Evolutionary conservation across 1,140 invertebrate species (phyloP).

Genomic region (Drosophila elegans): DNA sequence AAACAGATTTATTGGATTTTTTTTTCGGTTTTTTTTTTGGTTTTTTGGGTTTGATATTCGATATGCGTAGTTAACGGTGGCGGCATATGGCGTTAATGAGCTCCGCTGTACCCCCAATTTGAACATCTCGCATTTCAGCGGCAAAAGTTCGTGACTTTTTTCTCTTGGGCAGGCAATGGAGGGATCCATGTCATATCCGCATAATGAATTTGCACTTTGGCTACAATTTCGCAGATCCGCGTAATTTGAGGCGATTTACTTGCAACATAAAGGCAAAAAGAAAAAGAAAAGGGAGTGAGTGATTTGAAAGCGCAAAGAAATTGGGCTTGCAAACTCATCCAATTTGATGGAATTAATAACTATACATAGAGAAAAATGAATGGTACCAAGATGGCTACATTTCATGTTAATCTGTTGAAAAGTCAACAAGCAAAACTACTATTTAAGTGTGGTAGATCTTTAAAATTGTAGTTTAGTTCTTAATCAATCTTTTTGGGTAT

Average conservation of each 20-base stretch:
- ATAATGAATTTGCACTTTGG: slow-evolving; percentile 44
- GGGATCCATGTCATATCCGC: slow-evolving; percentile 40
- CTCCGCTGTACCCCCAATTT: slow-evolving; percentile 13
- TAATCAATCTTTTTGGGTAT: too few species aligned
- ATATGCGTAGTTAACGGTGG: slow-evolving; percentile 29
- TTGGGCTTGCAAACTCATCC: slow-evolving; percentile 23
- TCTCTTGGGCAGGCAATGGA: background rate
- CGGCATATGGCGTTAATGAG: slow-evolving; percentile 39
- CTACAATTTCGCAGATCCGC: slow-evolving; percentile 32
- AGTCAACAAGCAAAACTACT: too few species aligned
- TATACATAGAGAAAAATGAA: too few species aligned
- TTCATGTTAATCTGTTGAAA: too few species aligned
- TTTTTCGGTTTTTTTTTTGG: too few species aligned
- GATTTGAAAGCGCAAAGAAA: slow-evolving; percentile 14
- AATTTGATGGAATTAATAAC: slow-evolving; percentile 27
- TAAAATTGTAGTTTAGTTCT: too few species aligned
- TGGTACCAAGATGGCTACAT: too few species aligned
- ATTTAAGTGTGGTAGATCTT: too few species aligned
- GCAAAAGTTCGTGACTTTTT: slow-evolving; percentile 31
- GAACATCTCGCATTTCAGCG: slow-evolving; percentile 34
- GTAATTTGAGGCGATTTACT: slow-evolving; percentile 28
- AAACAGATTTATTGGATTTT: slow-evolving; percentile 26
- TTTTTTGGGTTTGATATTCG: slow-evolving; percentile 5
- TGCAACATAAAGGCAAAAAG: slow-evolving; percentile 15
- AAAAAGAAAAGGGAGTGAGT: background rate